Percentiles rank a stretch among this genome's conserved stretches.
Conservation (phyloP, 2,888 invertebrate genomes). For the Agrochola lota region DNA sequence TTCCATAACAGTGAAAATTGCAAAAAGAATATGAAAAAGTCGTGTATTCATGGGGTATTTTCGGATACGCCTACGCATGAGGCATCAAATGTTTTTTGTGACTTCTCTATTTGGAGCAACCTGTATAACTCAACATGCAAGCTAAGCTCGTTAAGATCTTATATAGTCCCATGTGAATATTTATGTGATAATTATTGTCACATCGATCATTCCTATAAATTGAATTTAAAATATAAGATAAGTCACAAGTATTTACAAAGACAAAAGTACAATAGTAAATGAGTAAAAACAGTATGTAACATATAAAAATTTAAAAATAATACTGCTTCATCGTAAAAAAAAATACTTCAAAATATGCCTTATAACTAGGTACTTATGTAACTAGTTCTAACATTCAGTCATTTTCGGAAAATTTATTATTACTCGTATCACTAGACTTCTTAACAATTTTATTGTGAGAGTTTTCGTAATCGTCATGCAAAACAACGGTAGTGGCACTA, state of each 20-base stretch:
- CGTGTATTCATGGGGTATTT: too few relatives aligned
- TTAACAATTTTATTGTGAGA: slow-evolving; percentile 78
- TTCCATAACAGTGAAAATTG: too few relatives aligned
- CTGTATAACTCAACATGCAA: slow-evolving; percentile 68
- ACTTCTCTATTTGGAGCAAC: too few relatives aligned
- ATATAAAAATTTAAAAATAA: slow-evolving; percentile 70
- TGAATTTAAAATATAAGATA: slow-evolving; percentile 66
- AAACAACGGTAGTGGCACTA: slow-evolving; percentile 92
- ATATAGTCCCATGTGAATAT: slow-evolving; percentile 85
- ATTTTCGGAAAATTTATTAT: slow-evolving; percentile 82
- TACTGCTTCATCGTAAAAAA: slow-evolving; percentile 76
- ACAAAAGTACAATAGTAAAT: slow-evolving; percentile 61
- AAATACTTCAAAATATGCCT: slow-evolving; percentile 66
- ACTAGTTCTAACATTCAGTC: slow-evolving; percentile 85
- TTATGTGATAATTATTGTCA: slow-evolving; percentile 89
- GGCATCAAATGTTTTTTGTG: too few relatives aligned
- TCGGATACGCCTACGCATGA: too few relatives aligned
- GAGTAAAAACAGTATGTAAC: slow-evolving; percentile 58
- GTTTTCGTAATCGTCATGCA: slow-evolving; percentile 90
- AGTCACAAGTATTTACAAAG: slow-evolving; percentile 68
- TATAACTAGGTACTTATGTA: slow-evolving; percentile 51
- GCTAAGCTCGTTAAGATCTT: slow-evolving; percentile 85
- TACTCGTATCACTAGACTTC: slow-evolving; percentile 78
- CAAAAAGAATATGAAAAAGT: too few relatives aligned
- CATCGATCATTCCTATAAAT: slow-evolving; percentile 77